Percentiles rank a stretch among this genome's conserved stretches.
These are phyloP conservation scores for Sphaeridia pumilis DNA, from an alignment of 2,888 invertebrate species.

Conservation along the genomic window DNA sequence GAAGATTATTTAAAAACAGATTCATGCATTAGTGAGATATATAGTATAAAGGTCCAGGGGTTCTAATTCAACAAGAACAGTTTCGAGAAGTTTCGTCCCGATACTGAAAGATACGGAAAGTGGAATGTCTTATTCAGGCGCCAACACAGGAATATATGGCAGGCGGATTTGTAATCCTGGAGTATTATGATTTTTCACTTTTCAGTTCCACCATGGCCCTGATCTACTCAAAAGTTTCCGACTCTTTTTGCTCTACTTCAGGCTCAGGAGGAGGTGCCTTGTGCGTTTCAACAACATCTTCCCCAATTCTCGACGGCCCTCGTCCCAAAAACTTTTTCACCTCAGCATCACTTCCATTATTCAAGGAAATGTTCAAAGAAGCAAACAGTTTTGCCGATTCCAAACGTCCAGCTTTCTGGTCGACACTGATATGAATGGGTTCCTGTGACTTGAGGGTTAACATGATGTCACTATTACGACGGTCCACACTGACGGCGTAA, in stretches of 20 bases:
- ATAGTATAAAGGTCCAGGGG: no score
- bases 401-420: conserved; percentile 17
- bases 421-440: conserved; percentile 21
- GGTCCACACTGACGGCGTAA: conserved; percentile 22
- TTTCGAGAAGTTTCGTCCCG: no score
- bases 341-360: conserved; percentile 19
- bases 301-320: conserved; percentile 11
- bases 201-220: no score
- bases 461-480: conserved; percentile 19
- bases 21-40: no score
- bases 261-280: neutral
- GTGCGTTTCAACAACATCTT: neutral
- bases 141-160: no score
- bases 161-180: no score
- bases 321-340: conserved; percentile 27
- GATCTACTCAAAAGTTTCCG: no score
- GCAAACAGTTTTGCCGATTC: conserved; percentile 25
- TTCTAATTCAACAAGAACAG: no score
- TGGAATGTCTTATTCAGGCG: no score
- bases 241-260: neutral
- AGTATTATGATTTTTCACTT: no score
- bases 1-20: no score
- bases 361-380: conserved; percentile 16
- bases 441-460: conserved; percentile 17
- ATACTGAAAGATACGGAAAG: no score